phyloP scores from a whole-genome alignment of 1,140 invertebrate species.

The Vollenhovia emeryi region DNA sequence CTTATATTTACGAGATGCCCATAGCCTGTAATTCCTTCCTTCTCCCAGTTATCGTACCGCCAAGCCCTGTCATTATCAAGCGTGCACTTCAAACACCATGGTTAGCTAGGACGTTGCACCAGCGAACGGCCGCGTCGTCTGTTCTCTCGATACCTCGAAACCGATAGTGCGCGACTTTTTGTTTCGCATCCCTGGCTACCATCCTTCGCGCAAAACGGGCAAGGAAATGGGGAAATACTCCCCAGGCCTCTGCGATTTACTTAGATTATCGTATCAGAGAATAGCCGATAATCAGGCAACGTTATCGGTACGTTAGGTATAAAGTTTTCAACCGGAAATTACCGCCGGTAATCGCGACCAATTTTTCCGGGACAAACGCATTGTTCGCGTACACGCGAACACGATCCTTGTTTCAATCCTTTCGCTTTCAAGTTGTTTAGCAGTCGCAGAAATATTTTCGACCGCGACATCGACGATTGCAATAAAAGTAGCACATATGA shows the following conservation, averaged over 20 bases:
- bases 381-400: neutral
- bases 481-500: too few species aligned
- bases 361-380: neutral
- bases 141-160: constrained; percentile 53
- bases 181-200: neutral
- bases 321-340: neutral
- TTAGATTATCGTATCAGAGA: constrained; percentile 12
- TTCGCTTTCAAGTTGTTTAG: neutral
- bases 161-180: constrained; percentile 19
- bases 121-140: neutral
- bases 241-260: constrained; percentile 28
- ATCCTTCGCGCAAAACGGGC: constrained; percentile 19
- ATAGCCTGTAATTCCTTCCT: constrained; percentile 56
- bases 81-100: constrained; percentile 52
- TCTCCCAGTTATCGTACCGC: constrained; percentile 64
- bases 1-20: constrained; percentile 42
- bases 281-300: constrained; percentile 13
- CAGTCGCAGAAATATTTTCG: too few species aligned
- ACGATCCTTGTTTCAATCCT: neutral
- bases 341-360: neutral
- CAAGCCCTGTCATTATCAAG: constrained; percentile 56
- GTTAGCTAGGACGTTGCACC: constrained; percentile 49
- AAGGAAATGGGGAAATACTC: neutral
- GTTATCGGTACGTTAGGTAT: neutral
- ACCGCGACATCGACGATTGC: too few species aligned